phyloP scores from a whole-genome alignment of 2,888 invertebrate genomes.

The Amphipoea lucens region DNA sequence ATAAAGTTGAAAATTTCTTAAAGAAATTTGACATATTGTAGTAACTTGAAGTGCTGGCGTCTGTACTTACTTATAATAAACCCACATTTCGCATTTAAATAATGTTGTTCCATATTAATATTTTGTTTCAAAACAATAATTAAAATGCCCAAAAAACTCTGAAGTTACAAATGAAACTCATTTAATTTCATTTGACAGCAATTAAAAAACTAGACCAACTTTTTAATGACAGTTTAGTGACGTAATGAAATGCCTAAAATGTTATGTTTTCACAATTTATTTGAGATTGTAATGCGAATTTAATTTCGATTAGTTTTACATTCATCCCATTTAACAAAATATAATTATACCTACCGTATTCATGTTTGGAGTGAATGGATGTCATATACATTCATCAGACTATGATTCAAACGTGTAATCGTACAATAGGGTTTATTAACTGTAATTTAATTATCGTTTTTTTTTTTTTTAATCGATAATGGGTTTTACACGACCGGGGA shows the following conservation, averaged over 20 bases:
- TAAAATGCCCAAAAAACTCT: not conserved
- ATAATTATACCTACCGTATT: not conserved
- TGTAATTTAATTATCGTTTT: too few species aligned
- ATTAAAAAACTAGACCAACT: not conserved
- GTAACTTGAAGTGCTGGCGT: too few species aligned
- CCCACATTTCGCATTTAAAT: not conserved
- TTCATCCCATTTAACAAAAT: not conserved
- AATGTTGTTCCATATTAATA: not conserved
- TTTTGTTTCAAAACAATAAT: not conserved
- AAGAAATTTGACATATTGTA: too few species aligned
- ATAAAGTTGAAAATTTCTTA: too few species aligned
- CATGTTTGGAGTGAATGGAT: conserved; percentile 14
- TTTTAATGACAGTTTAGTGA: not conserved
- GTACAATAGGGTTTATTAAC: too few species aligned
- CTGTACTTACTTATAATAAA: too few species aligned
- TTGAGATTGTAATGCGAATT: conserved; percentile 20
- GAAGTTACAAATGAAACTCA: not conserved
- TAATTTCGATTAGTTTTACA: conserved; percentile 24
- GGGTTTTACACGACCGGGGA: too few species aligned
- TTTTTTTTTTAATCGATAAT: too few species aligned
- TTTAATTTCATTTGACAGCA: not conserved
- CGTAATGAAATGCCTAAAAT: conserved; percentile 3
- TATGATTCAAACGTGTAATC: not conserved
- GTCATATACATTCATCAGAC: not conserved
- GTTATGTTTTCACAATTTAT: conserved; percentile 24